Base-by-base conservation (phyloP, 2,888 invertebrate genomes). In the Drosophila meridiana region DNA sequence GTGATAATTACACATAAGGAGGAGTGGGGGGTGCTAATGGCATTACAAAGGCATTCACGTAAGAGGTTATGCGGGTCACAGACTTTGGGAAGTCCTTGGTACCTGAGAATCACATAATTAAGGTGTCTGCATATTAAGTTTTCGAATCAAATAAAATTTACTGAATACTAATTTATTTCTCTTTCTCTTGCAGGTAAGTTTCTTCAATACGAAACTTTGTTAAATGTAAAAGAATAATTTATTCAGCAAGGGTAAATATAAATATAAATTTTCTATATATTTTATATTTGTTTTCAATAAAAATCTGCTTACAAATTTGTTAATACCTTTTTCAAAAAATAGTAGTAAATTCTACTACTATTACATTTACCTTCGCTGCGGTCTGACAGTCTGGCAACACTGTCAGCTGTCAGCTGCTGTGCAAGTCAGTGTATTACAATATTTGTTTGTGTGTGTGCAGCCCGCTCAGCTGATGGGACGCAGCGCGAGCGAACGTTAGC, bases 1-100 rank as follows among this genome's bases (percentile, higher is more conserved):
- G 87, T 86, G 87, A 86, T 84, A 88, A 84, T 89, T 87, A 78
- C 69, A 76, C 76, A 72, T 52, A 60, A 59, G 13, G 34, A 52
- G 36, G 63, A 53, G 50, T 14, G 36, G 43, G 50, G 55, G 67
- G 63, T 62, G 78, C 58, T 78, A 80, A 80, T 80, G 80, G 56
- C 48, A 52, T 52, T 59, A 76, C 61, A 72, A 56, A 43, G 45
- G 38, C 47, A 40, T 40, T 40, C 30, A 32, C 14, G 34, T 40
- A 57, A 65, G 61, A 68, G 65, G 66, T 62, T 50, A 80, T 80
- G 80, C 80, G 64, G 80, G 80, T 60, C 43, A 42, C 26, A 8
- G 56, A 61, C 70, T 52, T 53, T 58, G 42, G 30, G 57, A 40
- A 40, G 61, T 60, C 59, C 63, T 63, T 59, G 30, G 52, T 50